Evolutionary conservation across 2,113 vertebrate genomes (phyloP).

Genomic region (Rattus rattus): DNA sequence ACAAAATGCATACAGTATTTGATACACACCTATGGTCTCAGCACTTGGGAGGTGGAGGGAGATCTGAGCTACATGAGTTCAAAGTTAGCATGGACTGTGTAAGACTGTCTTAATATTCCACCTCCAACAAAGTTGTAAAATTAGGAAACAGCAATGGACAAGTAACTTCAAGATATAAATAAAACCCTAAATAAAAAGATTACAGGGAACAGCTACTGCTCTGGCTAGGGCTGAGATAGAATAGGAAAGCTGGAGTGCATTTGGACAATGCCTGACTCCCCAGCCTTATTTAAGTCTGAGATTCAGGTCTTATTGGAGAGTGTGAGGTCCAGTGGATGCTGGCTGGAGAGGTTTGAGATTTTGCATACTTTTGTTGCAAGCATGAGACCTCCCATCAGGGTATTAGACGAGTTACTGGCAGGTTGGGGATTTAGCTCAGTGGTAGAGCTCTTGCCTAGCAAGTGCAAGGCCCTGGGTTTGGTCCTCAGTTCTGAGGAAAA

Average conservation of each 20-base stretch:
- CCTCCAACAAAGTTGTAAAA: neutral
- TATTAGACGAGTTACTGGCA: neutral
- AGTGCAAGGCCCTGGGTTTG: too few relatives aligned
- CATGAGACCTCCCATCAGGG: neutral
- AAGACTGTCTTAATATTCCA: neutral
- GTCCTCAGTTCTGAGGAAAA: too few relatives aligned
- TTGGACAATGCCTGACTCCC: neutral
- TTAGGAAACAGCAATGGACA: neutral
- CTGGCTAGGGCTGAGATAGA: neutral
- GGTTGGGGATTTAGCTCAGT: too few relatives aligned
- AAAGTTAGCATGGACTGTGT: neutral
- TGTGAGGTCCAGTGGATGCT: neutral
- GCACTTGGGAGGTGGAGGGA: neutral
- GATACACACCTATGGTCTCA: neutral
- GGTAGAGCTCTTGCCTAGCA: too few relatives aligned
- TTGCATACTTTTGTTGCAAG: neutral
- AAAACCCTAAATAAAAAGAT: neutral
- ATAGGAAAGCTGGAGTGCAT: neutral
- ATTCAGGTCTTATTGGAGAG: neutral
- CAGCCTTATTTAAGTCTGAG: neutral
- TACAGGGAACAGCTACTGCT: neutral
- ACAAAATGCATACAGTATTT: neutral
- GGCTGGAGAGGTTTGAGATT: neutral
- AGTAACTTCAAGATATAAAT: neutral
- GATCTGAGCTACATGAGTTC: neutral